Base-by-base conservation (phyloP, 2,797 vertebrate genomes). In the Xenopus petersii region DNA sequence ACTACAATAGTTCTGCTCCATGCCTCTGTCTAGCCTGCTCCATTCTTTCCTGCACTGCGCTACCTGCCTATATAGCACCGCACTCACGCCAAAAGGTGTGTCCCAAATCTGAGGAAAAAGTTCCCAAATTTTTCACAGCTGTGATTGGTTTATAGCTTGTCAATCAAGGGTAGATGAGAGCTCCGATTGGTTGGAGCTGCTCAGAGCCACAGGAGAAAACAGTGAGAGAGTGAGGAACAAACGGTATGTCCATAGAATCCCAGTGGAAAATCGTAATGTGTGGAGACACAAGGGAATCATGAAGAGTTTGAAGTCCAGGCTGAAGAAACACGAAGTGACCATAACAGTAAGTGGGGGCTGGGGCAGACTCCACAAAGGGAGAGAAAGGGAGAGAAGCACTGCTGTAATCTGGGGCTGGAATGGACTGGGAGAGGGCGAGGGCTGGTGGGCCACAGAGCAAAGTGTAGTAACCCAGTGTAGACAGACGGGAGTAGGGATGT, bases 291-390 rank as follows among this genome's bases (percentile, higher is more conserved):
- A 12, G 10, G 17, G 16, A 42, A 47, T 6, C 26, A 94, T 94
- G 93, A 94, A 94, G 90, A 94, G 93, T 82, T 84, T 94, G 24
- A 94, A 93, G 84, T 92, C 93, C 82, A 88, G 93, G n/a, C 73
- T 94, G 90, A 94, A 93, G 83, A 94, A 92, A 82, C 92, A 94
- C 75, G 93, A 94, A 91, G 88, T 94, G 11, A 92, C 87, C 70
- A 92, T 93, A 85, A 92, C 91, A 76, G 93, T 94, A 82, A 93
- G 93, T 92, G 46, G 48, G 12, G 55, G 10, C 30, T 3, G 48
- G 5, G 26, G 60, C 48, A 9, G 2, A 49, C 33, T 36, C 33
- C 3, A 36, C 2, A 36, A 36, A 55, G 62, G 16, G 62, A 64
- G 61, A 42, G 12, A 12, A 2, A 5, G 24, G 33, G 61, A 13